phyloP scores from a whole-genome alignment of 2,888 invertebrate species.

The Ecliptopera silaceata region DNA sequence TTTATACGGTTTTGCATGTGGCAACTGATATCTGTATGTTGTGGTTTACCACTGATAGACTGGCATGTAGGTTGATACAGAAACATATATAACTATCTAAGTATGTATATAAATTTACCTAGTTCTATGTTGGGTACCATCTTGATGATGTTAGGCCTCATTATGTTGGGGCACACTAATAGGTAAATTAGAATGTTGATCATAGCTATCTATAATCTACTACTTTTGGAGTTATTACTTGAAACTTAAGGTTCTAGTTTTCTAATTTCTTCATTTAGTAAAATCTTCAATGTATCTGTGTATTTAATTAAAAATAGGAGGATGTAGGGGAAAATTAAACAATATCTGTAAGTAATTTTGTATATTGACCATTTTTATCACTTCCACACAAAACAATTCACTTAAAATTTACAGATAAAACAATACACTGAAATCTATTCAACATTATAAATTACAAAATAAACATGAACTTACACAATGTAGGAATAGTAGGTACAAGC shows the following conservation, averaged over 20 bases:
- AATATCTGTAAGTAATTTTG: conserved; percentile 69
- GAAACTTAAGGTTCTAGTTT: no score
- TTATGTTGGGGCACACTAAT: no score
- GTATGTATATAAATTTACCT: no score
- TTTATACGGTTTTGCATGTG: neutral
- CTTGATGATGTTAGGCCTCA: no score
- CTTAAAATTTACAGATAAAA: conserved; percentile 78
- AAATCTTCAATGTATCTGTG: no score
- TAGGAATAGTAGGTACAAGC: conserved; percentile 57
- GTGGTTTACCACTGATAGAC: conserved; percentile 24
- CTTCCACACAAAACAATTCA: conserved; percentile 78
- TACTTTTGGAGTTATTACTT: no score
- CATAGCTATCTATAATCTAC: no score
- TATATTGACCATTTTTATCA: conserved; percentile 78
- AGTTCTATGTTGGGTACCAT: no score
- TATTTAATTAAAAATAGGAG: no score
- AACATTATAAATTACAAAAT: conserved; percentile 74
- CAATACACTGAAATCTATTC: conserved; percentile 72
- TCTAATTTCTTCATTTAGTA: no score
- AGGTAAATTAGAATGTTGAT: no score
- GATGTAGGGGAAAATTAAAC: conserved; percentile 47
- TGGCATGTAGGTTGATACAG: neutral
- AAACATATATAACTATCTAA: no score
- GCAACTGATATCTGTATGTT: conserved; percentile 1
- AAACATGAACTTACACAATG: conserved; percentile 63